Base-by-base conservation (phyloP, 1,140 invertebrate species). In the Drosophila paulistorum region DNA sequence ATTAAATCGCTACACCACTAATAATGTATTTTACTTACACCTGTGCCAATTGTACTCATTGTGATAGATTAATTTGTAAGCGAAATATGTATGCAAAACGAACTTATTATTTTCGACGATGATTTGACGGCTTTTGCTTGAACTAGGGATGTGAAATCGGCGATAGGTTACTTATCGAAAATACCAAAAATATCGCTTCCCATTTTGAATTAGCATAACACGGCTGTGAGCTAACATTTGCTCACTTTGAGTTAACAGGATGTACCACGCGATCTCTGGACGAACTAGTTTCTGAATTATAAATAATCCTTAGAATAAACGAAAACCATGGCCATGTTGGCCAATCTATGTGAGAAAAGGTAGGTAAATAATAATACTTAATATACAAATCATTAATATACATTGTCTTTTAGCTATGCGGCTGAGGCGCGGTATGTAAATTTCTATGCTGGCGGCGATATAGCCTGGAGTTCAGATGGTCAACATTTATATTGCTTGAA, bases 1-100 rank as follows among this genome's bases (percentile, higher is more conserved):
- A 69, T 41, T 35, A 17, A 42, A 41, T 48, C 14, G 60, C 14
- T 33, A 23, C 0, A 10, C 1, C 41, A 23, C 42, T 10, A n/a
- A 3, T 0, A 84, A 71, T 69, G 70, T 70, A 69, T 87, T 60
- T 68, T 71, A 95, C 95, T 95, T 95, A 98, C 97, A 74, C 98
- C 98, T 68, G 98, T 98, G 85, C 98, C 98, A 91, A 98, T 98
- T 30, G 97, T 98, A 95, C 97, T 98, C 98, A 98, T 98, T 81
- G 92, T 35, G 59, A 90, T 39, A 65, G 54, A 55, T 71, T n/a
- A 39, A 60, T 13, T 41, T 64, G 64, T 20, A 65, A 61, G 62
- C 71, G 37, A 66, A 68, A 1, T 20, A 30, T 30, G 30, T 30
- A 30, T 30, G 30, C 30, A 30, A 30, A 30, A 30, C 30, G 30